Conservation (phyloP, 2,113 vertebrate genomes). For the Sclerurus mexicanus region DNA sequence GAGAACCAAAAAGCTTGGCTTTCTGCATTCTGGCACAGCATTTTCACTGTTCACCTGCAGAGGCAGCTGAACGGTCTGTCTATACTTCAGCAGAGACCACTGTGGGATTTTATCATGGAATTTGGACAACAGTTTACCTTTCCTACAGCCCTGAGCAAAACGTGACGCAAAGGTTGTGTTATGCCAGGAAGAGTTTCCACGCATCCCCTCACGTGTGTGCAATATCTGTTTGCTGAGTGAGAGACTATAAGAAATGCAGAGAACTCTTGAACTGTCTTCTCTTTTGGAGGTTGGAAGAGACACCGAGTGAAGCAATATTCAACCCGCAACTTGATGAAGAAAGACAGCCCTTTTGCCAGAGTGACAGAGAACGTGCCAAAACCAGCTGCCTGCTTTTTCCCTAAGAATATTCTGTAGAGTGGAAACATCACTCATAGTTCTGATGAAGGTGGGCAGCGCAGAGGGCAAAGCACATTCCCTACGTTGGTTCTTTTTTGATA, state of each 20-base stretch:
- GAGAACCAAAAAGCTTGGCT: neutral
- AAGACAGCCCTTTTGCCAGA: neutral
- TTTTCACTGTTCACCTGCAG: neutral
- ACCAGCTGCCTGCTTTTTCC: neutral
- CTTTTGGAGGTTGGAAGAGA: neutral
- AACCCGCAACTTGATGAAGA: neutral
- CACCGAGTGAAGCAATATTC: neutral
- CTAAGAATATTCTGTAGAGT: neutral
- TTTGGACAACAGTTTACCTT: neutral
- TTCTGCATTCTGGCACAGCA: neutral
- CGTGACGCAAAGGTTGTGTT: neutral
- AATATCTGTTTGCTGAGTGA: neutral
- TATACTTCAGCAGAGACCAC: neutral
- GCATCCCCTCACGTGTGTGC: neutral
- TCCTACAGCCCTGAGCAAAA: neutral
- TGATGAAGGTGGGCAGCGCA: neutral
- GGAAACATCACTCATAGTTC: neutral
- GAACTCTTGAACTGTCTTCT: neutral
- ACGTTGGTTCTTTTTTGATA: neutral
- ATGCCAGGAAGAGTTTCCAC: neutral
- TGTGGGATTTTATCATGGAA: neutral
- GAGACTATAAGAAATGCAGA: neutral
- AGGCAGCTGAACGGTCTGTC: neutral
- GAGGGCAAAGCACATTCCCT: neutral
- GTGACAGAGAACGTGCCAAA: neutral